Base-by-base conservation (phyloP, 1,140 invertebrate genomes). In the Drosophila aff. region DNA sequence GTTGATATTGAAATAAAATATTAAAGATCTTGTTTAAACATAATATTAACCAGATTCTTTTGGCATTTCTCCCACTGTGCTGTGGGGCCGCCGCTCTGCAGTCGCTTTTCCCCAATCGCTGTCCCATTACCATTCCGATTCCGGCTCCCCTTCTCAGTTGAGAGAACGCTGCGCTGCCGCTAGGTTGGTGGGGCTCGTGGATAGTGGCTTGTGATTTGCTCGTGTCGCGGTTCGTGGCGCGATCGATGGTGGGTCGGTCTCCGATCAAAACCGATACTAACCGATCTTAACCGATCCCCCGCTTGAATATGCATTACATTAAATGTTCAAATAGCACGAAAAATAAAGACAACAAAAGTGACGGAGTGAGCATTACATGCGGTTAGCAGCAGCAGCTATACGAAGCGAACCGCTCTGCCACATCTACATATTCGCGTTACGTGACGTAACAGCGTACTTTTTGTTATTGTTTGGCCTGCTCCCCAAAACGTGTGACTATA, bases 401-500 rank as follows among this genome's bases (percentile, higher is more conserved):
- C 62, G 63, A 31, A 43, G 28, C 69, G 63, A 79, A 58, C 31
- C 67, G 74, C 64, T 58, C 75, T 78, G 75, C 75, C 67, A 73
- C 67, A 81, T 81, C 65, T 62, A 72, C 74, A 60, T 77, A 61
- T 67, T 63, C 61, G 62, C 69, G 47, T 60, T 62, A 71, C 66
- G 84, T 89, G 84, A 89, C 84, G 86, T 89, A 89, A 89, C 84
- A 77, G 77, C 57, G 43, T 33, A 60, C 64, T 81, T 79, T 90
- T 90, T 90, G 81, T 85, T 76, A 89, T 84, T 89, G 75, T 81
- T 86, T 84, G 66, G 64, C 76, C 44, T 46, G 63, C 47, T 55
- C 47, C 75, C 74, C 75, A 76, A 76, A 80, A 59, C 50, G 43
- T 64, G 67, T 59, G 60, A 65, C 57, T 50, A 49, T 61, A 36